These are phyloP conservation scores for Dolomedes plantarius DNA, from an alignment of 2,888 invertebrate species.

Conservation along the genomic window DNA sequence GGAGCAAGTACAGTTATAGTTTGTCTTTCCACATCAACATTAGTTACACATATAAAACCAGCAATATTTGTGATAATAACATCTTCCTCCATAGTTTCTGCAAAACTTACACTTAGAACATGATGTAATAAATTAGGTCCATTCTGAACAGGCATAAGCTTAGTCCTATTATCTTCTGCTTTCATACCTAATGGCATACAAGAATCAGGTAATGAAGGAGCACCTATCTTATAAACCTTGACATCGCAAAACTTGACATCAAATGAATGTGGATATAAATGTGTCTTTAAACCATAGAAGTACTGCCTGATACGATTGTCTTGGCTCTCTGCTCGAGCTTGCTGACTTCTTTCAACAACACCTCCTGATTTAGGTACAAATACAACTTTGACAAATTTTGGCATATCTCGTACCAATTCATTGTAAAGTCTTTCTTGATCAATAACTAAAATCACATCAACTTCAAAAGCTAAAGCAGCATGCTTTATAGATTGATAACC, in stretches of 20 bases:
- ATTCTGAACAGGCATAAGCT: slow-evolving; percentile 88
- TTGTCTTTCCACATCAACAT: slow-evolving; percentile 91
- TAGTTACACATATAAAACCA: slow-evolving; percentile 93
- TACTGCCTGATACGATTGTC: slow-evolving; percentile 92
- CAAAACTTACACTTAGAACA: slow-evolving; percentile 91
- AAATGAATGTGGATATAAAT: slow-evolving; percentile 93
- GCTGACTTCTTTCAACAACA: slow-evolving; percentile 89
- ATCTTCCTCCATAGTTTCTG: slow-evolving; percentile 86
- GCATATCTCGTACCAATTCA: slow-evolving; percentile 94
- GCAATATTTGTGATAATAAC: slow-evolving; percentile 90
- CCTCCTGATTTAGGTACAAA: slow-evolving; percentile 97
- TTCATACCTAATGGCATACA: slow-evolving; percentile 98
- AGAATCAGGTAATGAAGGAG: slow-evolving; percentile 93
- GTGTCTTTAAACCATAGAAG: slow-evolving; percentile 91
- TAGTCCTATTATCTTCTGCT: slow-evolving; percentile 89
- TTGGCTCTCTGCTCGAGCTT: slow-evolving; percentile 84
- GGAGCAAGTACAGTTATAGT: slow-evolving; percentile 93
- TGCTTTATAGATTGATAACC: slow-evolving; percentile 92
- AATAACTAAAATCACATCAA: slow-evolving; percentile 94
- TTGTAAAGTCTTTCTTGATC: slow-evolving; percentile 97
- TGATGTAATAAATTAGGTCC: slow-evolving; percentile 86
- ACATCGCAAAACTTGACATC: slow-evolving; percentile 94
- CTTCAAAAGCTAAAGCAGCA: slow-evolving; percentile 93
- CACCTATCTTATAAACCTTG: slow-evolving; percentile 94
- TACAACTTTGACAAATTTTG: slow-evolving; percentile 93